phyloP scores from a whole-genome alignment of 2,888 invertebrate species.

The Drosophila kuntzei region DNA sequence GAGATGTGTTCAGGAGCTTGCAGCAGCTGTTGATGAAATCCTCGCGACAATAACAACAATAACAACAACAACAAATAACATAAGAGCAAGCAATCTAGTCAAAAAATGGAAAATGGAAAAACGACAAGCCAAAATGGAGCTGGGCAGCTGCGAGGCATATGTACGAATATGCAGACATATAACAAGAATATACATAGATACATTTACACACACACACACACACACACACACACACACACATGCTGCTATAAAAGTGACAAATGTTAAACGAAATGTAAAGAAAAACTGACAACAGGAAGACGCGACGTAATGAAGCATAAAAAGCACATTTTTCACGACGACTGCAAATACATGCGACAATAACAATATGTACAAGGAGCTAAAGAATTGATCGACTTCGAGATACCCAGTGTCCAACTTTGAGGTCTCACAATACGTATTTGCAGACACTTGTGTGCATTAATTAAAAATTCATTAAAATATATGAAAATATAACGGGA shows the following conservation, averaged over 20 bases:
- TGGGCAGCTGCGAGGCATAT: slow-evolving; percentile 76
- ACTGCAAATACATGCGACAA: slow-evolving; percentile 54
- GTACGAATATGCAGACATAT: slow-evolving; percentile 46
- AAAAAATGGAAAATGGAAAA: slow-evolving; percentile 27
- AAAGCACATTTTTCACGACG: slow-evolving; percentile 77
- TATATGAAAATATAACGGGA: background rate
- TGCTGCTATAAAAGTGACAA: slow-evolving; percentile 80
- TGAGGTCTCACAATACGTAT: background rate
- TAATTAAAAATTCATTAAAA: background rate
- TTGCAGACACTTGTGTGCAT: background rate
- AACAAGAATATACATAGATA: slow-evolving; percentile 29
- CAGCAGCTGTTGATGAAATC: slow-evolving; percentile 79
- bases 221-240: slow-evolving; percentile 36
- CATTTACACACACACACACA: slow-evolving; percentile 16
- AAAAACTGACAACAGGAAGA: slow-evolving; percentile 81
- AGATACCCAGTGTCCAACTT: background rate
- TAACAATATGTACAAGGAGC: background rate
- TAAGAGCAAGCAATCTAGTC: slow-evolving; percentile 39
- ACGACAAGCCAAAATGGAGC: slow-evolving; percentile 67
- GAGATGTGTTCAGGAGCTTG: slow-evolving; percentile 55
- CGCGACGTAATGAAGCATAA: slow-evolving; percentile 81
- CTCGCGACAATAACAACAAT: slow-evolving; percentile 65
- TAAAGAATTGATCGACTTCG: background rate
- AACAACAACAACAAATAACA: slow-evolving; percentile 24
- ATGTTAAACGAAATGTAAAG: slow-evolving; percentile 81